Percentiles rank a stretch among this genome's conserved stretches.
These are phyloP conservation scores for Cloeon dipterum DNA, from an alignment of 2,888 invertebrate species.

Conservation along the genomic window DNA sequence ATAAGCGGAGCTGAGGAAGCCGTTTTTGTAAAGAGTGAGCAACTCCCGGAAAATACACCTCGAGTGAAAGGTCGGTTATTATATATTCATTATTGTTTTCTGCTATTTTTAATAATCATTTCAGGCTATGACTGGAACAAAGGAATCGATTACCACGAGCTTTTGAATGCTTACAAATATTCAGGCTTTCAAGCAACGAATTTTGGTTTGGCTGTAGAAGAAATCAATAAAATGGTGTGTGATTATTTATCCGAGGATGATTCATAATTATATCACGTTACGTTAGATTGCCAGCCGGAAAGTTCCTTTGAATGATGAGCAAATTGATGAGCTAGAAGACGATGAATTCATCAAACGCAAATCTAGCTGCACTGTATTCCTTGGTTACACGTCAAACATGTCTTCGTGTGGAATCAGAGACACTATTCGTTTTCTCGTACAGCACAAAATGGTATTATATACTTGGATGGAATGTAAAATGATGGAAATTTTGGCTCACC, in stretches of 20 bases:
- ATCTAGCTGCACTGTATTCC: slow-evolving; percentile 78
- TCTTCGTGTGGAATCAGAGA: slow-evolving; percentile 89
- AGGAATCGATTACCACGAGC: slow-evolving; percentile 62
- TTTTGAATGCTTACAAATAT: slow-evolving; percentile 53
- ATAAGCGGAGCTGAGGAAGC: slow-evolving; percentile 31
- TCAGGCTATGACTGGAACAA: slow-evolving; percentile 83
- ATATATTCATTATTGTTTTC: neutral
- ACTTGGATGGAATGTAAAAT: too few species aligned
- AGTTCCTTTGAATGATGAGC: slow-evolving; percentile 38
- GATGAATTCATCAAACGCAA: slow-evolving; percentile 58
- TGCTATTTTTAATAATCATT: slow-evolving; percentile 3
- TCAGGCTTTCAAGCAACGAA: slow-evolving; percentile 97
- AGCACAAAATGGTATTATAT: slow-evolving; percentile 41
- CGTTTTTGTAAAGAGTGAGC: slow-evolving; percentile 43
- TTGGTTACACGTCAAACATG: slow-evolving; percentile 95
- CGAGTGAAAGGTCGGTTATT: slow-evolving; percentile 27
- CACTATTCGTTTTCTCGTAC: slow-evolving; percentile 62
- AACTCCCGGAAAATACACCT: slow-evolving; percentile 38
- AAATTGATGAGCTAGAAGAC: slow-evolving; percentile 40
- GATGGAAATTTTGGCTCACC: too few species aligned
- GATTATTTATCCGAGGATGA: too few species aligned
- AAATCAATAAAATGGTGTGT: slow-evolving; percentile 73
- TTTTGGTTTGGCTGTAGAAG: slow-evolving; percentile 72
- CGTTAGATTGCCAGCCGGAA: slow-evolving; percentile 42
- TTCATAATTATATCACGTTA: too few species aligned